These are phyloP conservation scores for Mugil cephalus DNA, from an alignment of 2,113 vertebrate genomes.

Conservation along the genomic window DNA sequence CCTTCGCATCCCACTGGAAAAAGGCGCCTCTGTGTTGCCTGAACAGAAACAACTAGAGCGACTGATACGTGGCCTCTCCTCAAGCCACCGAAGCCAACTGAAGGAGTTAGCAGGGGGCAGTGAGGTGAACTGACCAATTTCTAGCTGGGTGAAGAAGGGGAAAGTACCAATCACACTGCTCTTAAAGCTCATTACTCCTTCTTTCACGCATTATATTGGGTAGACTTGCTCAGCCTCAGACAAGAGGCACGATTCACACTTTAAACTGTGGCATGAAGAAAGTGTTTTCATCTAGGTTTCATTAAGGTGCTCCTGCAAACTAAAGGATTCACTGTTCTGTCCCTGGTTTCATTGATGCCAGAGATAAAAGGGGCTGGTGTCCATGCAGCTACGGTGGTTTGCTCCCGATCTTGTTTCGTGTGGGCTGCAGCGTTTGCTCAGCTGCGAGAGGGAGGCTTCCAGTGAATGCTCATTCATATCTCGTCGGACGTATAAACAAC, in stretches of 20 bases:
- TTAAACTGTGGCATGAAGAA: neutral
- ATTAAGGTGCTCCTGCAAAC: neutral
- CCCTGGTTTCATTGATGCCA: slow-evolving; percentile 10
- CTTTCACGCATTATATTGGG: no score
- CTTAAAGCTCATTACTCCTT: no score
- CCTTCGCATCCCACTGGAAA: slow-evolving; percentile 10
- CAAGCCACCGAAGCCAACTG: neutral
- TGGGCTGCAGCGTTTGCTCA: slow-evolving; percentile 35
- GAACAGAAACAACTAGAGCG: slow-evolving; percentile 39
- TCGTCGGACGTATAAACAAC: slow-evolving; percentile 49
- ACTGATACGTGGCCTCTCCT: slow-evolving; percentile 12
- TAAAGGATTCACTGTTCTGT: neutral
- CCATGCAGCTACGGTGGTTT: slow-evolving; percentile 30
- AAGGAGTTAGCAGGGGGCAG: neutral
- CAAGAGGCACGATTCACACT: slow-evolving; percentile 7
- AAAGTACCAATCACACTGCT: no score
- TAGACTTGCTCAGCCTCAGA: neutral
- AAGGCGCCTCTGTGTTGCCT: slow-evolving; percentile 25
- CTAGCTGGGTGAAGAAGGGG: no score
- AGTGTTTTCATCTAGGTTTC: slow-evolving; percentile 7
- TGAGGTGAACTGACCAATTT: no score
- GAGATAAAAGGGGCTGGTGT: neutral
- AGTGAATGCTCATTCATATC: slow-evolving; percentile 55
- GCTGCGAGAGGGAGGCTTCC: slow-evolving; percentile 45
- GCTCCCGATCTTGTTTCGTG: slow-evolving; percentile 17